Conservation (phyloP, 2,797 vertebrate genomes). For the Falco rusticolus region DNA sequence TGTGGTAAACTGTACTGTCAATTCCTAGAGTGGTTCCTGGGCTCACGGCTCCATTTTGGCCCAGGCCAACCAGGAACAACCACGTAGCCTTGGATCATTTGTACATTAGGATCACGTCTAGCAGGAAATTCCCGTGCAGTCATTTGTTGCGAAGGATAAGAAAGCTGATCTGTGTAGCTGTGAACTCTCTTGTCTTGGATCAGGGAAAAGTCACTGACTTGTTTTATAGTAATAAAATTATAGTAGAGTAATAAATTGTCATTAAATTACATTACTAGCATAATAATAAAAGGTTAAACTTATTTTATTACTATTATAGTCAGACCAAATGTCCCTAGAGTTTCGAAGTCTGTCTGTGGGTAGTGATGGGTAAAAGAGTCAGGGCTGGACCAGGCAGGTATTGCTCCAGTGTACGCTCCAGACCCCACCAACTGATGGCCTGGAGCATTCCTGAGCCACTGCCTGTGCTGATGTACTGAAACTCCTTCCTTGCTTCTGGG, state of each 20-base stretch:
- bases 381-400: not conserved
- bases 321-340: not conserved
- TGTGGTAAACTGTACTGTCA: not conserved
- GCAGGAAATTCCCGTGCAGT: not conserved
- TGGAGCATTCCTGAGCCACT: not conserved
- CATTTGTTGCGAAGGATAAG: not conserved
- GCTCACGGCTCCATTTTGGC: fast-evolving
- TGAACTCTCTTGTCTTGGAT: not conserved
- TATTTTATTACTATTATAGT: not conserved
- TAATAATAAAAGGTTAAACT: not conserved
- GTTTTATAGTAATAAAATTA: not conserved
- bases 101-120: fast-evolving
- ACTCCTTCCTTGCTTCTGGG: not conserved
- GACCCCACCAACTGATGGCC: not conserved
- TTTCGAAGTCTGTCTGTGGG: not conserved
- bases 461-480: not conserved
- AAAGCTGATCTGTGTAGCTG: not conserved
- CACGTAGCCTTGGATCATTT: not conserved
- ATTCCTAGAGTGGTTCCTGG: not conserved
- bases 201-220: not conserved
- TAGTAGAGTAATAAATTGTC: not conserved
- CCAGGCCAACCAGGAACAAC: not conserved
- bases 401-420: not conserved
- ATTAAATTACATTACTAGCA: not conserved
- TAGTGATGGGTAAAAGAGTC: not conserved